These are phyloP conservation scores for Anguilla obscura DNA, from an alignment of 2,797 vertebrate genomes.

Conservation along the genomic window DNA sequence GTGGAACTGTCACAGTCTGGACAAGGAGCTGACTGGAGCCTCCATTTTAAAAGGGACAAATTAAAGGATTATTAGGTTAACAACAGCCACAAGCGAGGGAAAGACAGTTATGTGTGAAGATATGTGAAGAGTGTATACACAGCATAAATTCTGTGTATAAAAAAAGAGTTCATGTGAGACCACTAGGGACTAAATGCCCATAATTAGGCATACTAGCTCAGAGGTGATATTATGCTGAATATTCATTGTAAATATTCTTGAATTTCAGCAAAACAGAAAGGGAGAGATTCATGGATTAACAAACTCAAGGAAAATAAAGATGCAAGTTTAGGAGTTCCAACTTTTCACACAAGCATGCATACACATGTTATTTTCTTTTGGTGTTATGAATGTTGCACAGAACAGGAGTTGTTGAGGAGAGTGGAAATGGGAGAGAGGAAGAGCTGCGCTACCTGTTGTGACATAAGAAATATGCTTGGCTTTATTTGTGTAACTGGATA, in stretches of 20 bases:
- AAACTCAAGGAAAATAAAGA: neutral
- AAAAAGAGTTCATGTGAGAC: no score
- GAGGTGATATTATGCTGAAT: neutral
- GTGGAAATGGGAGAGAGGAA: neutral
- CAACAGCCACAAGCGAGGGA: neutral
- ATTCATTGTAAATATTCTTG: neutral
- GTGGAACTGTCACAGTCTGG: neutral
- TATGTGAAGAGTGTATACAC: no score
- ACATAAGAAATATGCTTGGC: no score
- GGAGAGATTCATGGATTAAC: neutral
- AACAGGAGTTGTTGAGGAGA: neutral
- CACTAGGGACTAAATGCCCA: no score
- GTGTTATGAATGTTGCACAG: neutral
- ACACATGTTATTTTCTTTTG: no score
- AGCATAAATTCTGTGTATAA: no score
- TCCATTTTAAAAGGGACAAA: neutral
- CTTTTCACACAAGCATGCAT: no score
- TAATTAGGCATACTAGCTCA: no score
- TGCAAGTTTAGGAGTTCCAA: neutral
- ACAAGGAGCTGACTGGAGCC: neutral
- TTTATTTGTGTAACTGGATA: neutral
- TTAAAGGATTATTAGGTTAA: neutral
- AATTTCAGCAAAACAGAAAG: neutral
- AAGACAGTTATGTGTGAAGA: no score
- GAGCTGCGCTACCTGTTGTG: neutral